phyloP scores from a whole-genome alignment of 2,888 invertebrate species.

The Ophion obscuratus region DNA sequence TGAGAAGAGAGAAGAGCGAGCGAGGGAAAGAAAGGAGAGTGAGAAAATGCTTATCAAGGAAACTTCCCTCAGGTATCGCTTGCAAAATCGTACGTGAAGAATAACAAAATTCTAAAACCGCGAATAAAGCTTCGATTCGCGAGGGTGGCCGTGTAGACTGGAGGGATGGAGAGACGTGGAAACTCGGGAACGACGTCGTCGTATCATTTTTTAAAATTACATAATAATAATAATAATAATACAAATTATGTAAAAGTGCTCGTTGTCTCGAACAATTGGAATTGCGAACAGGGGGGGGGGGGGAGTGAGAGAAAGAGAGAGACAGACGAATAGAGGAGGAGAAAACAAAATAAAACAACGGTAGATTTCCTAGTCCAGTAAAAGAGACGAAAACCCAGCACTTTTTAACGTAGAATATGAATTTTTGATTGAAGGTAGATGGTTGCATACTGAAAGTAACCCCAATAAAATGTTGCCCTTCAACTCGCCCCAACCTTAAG shows the following conservation, averaged over 20 bases:
- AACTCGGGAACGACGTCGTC: neutral
- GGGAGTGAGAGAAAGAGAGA: slow-evolving; percentile 2
- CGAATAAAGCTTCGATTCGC: too few relatives aligned
- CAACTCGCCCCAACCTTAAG: too few relatives aligned
- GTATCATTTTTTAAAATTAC: too few relatives aligned
- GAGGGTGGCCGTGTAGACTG: too few relatives aligned
- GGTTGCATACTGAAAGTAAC: too few relatives aligned
- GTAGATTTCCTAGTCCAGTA: neutral
- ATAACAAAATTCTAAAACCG: too few relatives aligned
- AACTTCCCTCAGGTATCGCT: slow-evolving; percentile 81
- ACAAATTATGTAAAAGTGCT: slow-evolving; percentile 28
- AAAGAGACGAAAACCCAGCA: too few relatives aligned
- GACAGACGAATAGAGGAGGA: slow-evolving; percentile 1
- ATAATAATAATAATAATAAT: slow-evolving; percentile 23
- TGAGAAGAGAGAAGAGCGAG: neutral
- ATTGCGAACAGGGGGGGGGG: neutral
- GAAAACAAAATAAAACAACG: neutral
- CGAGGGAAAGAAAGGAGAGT: neutral
- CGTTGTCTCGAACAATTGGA: slow-evolving; percentile 22
- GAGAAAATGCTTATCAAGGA: slow-evolving; percentile 82
- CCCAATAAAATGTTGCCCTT: too few relatives aligned
- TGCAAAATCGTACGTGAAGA: slow-evolving; percentile 1
- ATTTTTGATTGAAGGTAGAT: too few relatives aligned
- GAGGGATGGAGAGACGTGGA: neutral
- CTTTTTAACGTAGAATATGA: too few relatives aligned